phyloP scores from a whole-genome alignment of 1,140 invertebrate species.

The Radopholus similis region DNA sequence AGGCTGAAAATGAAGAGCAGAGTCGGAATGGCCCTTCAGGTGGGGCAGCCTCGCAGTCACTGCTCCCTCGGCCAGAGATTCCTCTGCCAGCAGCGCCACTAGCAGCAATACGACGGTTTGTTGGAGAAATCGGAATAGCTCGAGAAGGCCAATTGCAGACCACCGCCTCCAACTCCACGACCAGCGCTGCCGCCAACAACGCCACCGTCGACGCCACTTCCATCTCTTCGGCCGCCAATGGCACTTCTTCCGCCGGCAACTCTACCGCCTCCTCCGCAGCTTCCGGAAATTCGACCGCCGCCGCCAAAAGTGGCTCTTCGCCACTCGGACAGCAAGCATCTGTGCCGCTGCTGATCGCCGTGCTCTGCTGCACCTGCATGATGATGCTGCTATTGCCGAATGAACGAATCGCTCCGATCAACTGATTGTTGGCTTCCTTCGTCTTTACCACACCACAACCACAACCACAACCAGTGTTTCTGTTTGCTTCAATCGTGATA shows the following conservation, averaged over 20 bases:
- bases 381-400: neutral
- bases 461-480: neutral
- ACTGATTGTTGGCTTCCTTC: neutral
- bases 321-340: neutral
- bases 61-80: neutral
- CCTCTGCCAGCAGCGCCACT: too few species aligned
- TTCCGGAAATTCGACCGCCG: neutral
- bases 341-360: neutral
- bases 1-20: neutral
- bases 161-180: too few species aligned
- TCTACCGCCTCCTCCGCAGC: neutral
- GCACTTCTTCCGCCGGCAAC: neutral
- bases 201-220: neutral
- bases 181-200: too few species aligned
- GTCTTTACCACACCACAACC: too few species aligned
- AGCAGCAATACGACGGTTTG: too few species aligned
- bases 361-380: neutral
- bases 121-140: too few species aligned
- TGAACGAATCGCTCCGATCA: neutral
- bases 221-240: too few species aligned
- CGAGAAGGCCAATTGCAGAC: too few species aligned
- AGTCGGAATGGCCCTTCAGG: neutral
- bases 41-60: neutral
- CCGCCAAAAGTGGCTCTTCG: neutral
- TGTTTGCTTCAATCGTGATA: neutral